Evolutionary conservation across 1,140 invertebrate species (phyloP).

Genomic region (Pogonognathellus flavescens): DNA sequence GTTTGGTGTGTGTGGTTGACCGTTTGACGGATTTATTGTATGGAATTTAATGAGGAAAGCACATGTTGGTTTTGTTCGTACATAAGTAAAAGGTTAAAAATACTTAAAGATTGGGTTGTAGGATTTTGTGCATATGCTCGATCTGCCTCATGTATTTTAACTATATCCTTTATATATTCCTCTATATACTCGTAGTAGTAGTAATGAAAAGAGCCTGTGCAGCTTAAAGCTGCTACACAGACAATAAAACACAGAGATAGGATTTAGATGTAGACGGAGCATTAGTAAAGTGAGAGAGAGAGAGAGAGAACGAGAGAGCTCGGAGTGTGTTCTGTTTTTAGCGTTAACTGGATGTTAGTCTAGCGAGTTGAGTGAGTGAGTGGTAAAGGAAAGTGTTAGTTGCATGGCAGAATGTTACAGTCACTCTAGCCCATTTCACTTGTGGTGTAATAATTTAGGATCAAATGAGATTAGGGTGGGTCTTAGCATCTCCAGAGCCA

Average conservation of each 20-base stretch:
- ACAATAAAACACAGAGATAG: neutral
- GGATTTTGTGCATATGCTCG: neutral
- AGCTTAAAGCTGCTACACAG: neutral
- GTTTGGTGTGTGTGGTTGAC: neutral
- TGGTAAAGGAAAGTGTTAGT: constrained; percentile 41
- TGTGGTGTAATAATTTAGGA: constrained; percentile 53
- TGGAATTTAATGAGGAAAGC: neutral
- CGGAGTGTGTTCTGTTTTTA: constrained; percentile 34
- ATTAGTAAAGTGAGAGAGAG: neutral
- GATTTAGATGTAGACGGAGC: neutral
- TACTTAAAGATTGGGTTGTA: constrained; percentile 21
- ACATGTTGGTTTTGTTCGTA: neutral
- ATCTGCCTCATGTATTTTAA: neutral
- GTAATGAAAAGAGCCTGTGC: neutral
- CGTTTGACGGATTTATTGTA: constrained; percentile 39
- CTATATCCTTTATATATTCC: neutral
- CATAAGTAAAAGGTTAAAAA: constrained; percentile 8
- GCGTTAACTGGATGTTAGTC: constrained; percentile 22
- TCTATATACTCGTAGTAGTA: neutral
- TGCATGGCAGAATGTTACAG: constrained; percentile 32
- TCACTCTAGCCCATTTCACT: constrained; percentile 40
- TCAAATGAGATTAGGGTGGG: constrained; percentile 51
- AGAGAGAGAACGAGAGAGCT: neutral
- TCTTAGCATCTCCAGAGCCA: constrained; percentile 16
- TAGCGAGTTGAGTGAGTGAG: constrained; percentile 29